Percentiles rank a stretch among this genome's conserved stretches.
phyloP scores from a whole-genome alignment of 2,888 invertebrate species.

The Stegophylla sp. region DNA sequence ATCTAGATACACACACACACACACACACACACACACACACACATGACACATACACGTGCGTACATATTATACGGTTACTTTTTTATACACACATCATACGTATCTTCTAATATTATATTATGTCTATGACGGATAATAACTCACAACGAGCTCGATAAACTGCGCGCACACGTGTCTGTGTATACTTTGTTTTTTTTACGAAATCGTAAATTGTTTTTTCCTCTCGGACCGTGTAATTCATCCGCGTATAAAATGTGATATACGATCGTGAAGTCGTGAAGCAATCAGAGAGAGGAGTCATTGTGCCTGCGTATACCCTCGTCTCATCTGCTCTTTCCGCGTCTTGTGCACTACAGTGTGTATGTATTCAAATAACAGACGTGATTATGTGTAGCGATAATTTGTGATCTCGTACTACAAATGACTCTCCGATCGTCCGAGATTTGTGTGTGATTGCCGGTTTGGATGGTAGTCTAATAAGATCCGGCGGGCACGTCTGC shows the following conservation, averaged over 20 bases:
- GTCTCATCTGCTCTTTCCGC: neutral
- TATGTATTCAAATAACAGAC: constrained; percentile 54
- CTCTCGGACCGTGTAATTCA: constrained; percentile 37
- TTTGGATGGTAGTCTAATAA: constrained; percentile 54
- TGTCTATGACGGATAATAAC: constrained; percentile 1
- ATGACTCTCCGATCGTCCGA: constrained; percentile 27
- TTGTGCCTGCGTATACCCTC: constrained; percentile 25
- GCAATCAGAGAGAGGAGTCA: constrained; percentile 53
- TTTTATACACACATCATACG: too few species aligned
- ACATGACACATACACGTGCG: neutral
- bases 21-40: neutral
- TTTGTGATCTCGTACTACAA: constrained; percentile 49
- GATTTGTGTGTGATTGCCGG: constrained; percentile 56
- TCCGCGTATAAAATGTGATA: constrained; percentile 41
- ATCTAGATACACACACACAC: neutral
- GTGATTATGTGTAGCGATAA: constrained; percentile 57
- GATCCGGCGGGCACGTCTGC: constrained; percentile 52
- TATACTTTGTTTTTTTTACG: constrained; percentile 13
- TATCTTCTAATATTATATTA: too few species aligned
- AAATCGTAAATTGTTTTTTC: constrained; percentile 55
- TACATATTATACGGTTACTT: too few species aligned
- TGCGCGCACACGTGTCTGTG: constrained; percentile 24
- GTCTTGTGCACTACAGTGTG: constrained; percentile 5
- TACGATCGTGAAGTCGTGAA: constrained; percentile 57
- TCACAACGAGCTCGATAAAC: constrained; percentile 22